Evolutionary conservation across 2,797 vertebrate genomes (phyloP).

Genomic region (Spinus olivaceus): DNA sequence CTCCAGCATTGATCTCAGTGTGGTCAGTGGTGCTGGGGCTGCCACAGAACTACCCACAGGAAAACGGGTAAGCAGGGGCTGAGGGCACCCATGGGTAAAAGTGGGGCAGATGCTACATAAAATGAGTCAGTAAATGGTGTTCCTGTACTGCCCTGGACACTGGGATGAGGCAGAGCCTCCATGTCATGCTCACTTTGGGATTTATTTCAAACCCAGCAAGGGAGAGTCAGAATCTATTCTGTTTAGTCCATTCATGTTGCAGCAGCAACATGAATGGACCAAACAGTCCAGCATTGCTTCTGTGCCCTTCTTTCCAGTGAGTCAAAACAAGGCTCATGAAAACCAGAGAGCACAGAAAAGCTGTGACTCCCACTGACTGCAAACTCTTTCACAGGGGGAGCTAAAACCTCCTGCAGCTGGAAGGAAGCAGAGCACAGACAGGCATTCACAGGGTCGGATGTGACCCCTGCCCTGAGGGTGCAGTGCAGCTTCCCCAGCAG

Average conservation of each 20-base stretch:
- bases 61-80: background rate
- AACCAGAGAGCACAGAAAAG: background rate
- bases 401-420: background rate
- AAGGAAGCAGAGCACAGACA: background rate
- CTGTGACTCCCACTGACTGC: background rate
- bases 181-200: background rate
- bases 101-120: background rate
- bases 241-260: no score
- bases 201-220: background rate
- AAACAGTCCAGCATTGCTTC: background rate
- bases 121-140: background rate
- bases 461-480: background rate
- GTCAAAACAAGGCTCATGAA: background rate
- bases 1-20: background rate
- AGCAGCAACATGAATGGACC: background rate
- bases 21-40: rapidly evolving
- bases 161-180: background rate
- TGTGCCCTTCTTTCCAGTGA: background rate
- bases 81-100: background rate
- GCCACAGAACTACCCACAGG: background rate
- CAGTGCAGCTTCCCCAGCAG: background rate
- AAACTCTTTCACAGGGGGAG: background rate
- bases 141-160: background rate
- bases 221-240: background rate
- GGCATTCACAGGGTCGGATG: background rate